Evolutionary conservation across 2,113 vertebrate genomes (phyloP).

Genomic region (Rhynchomys soricoides): DNA sequence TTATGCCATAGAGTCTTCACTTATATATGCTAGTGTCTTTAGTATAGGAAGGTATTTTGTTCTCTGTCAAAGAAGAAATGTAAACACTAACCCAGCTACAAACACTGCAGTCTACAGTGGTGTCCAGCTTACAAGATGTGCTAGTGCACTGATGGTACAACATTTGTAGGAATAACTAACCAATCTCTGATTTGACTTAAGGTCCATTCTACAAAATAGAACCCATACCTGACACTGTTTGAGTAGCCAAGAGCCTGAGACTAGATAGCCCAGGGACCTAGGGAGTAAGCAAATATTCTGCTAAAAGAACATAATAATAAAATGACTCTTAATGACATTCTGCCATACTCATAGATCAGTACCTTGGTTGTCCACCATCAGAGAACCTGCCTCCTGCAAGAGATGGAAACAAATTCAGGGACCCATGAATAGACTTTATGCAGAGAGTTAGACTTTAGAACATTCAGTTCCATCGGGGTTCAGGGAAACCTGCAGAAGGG

Average conservation of each 20-base stretch:
- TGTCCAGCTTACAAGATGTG: neutral
- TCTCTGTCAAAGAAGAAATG: neutral
- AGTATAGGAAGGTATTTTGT: neutral
- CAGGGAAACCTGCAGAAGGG: neutral
- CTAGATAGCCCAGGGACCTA: neutral
- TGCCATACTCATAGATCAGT: neutral
- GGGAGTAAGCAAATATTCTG: neutral
- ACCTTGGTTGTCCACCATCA: neutral
- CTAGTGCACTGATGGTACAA: neutral
- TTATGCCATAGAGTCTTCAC: neutral
- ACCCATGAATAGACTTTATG: neutral
- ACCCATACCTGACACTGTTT: neutral
- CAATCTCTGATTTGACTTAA: neutral
- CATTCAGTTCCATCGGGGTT: neutral
- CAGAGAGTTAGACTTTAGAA: neutral
- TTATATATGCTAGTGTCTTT: neutral
- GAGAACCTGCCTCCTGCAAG: neutral
- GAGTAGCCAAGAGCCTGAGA: neutral
- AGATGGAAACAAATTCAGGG: neutral
- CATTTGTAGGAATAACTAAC: neutral
- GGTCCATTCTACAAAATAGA: neutral
- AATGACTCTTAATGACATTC: neutral
- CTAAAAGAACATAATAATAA: neutral
- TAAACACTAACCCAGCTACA: neutral
- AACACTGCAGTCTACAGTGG: neutral